Conservation (phyloP, 2,797 vertebrate species). For the Psittacula derbiana region DNA sequence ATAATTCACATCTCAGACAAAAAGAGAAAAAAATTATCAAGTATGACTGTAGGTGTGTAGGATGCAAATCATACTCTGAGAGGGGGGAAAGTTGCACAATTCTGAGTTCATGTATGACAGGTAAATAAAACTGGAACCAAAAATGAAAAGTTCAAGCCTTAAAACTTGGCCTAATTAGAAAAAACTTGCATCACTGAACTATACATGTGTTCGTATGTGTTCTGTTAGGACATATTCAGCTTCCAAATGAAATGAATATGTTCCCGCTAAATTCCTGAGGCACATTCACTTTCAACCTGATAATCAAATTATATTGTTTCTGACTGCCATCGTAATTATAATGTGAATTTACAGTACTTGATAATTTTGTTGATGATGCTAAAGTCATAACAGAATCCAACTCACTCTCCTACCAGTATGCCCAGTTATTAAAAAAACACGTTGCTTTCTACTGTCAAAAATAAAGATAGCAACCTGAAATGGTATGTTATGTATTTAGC, state of each 20-base stretch:
- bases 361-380: constrained; percentile 22
- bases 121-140: background rate
- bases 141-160: background rate
- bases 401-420: background rate
- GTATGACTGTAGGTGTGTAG: background rate
- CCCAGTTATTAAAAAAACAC: background rate
- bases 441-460: background rate
- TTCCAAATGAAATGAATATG: constrained; percentile 19
- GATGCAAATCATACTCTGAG: background rate
- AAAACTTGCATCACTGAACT: background rate
- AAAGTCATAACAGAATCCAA: background rate
- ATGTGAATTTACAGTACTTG: constrained; percentile 7
- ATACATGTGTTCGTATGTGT: background rate
- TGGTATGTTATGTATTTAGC: background rate
- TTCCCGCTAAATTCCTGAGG: background rate
- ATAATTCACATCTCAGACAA: background rate
- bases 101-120: background rate
- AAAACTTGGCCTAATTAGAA: constrained; percentile 27
- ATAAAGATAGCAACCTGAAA: background rate
- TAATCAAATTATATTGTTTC: constrained; percentile 30
- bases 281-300: background rate
- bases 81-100: background rate
- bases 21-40: background rate
- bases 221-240: background rate
- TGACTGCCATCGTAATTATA: constrained; percentile 29